Percentiles rank a stretch among this genome's conserved stretches.
These are phyloP conservation scores for Gallinago stenura DNA, from an alignment of 2,797 vertebrate genomes.

Conservation along the genomic window DNA sequence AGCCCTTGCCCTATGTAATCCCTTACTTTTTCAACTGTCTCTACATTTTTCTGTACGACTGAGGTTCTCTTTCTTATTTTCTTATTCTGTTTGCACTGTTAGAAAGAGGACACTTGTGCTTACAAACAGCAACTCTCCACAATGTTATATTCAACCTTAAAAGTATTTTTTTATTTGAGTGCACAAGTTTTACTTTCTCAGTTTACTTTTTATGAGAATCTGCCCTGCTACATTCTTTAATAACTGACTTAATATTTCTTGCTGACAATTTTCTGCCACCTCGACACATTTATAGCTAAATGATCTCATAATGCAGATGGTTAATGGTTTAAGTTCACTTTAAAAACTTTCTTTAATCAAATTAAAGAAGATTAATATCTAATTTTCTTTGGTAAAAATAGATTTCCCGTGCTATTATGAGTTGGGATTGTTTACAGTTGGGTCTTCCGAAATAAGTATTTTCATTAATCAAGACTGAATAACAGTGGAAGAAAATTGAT, in stretches of 20 bases:
- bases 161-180: background rate
- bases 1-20: background rate
- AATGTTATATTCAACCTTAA: background rate
- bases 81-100: background rate
- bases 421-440: background rate
- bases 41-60: background rate
- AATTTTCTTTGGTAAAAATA: background rate
- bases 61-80: background rate
- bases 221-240: background rate
- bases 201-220: background rate
- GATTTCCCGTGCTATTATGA: background rate
- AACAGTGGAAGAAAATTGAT: background rate
- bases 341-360: background rate
- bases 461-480: constrained; percentile 4
- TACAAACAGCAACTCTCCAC: background rate
- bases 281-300: background rate
- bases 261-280: background rate
- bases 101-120: background rate
- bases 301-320: background rate
- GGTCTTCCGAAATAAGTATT: background rate
- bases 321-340: background rate
- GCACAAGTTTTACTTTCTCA: background rate
- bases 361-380: background rate
- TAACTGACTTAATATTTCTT: background rate
- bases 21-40: background rate